Conservation (phyloP, 2,113 vertebrate genomes). For the Mystacornis crossleyi region DNA sequence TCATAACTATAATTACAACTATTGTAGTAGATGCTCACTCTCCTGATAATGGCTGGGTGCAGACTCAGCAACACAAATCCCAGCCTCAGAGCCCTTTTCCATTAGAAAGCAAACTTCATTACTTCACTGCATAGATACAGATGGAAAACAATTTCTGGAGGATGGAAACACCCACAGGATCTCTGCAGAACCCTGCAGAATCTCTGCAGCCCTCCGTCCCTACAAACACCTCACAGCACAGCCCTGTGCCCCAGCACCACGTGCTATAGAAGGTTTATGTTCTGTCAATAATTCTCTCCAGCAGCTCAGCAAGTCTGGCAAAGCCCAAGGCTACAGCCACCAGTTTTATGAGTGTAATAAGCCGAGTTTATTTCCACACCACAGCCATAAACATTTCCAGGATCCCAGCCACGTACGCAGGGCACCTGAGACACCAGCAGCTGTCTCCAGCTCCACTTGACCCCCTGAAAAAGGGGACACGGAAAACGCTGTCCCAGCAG, state of each 20-base stretch:
- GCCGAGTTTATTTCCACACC: constrained; percentile 44
- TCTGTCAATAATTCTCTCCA: constrained; percentile 31
- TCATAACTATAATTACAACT: background rate
- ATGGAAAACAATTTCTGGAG: background rate
- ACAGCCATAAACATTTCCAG: constrained; percentile 28
- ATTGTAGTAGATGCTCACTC: background rate
- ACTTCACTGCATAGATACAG: background rate
- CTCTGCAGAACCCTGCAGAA: background rate
- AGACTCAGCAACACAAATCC: background rate
- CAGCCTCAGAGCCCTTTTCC: background rate
- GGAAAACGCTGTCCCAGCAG: constrained; percentile 28
- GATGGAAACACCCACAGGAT: background rate
- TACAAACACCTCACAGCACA: background rate
- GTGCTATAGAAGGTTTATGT: background rate
- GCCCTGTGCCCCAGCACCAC: background rate
- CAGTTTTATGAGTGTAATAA: constrained; percentile 7
- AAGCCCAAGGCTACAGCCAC: constrained; percentile 38
- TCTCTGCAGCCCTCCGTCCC: background rate
- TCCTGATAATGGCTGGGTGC: background rate
- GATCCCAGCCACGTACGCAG: constrained; percentile 23
- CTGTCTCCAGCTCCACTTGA: constrained; percentile 36
- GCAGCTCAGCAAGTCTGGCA: constrained; percentile 29
- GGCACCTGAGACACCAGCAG: constrained; percentile 39
- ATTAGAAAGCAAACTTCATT: background rate
- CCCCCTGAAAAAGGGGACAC: constrained; percentile 6